Conservation (phyloP, 2,113 vertebrate genomes). For the Sula dactylatra region DNA sequence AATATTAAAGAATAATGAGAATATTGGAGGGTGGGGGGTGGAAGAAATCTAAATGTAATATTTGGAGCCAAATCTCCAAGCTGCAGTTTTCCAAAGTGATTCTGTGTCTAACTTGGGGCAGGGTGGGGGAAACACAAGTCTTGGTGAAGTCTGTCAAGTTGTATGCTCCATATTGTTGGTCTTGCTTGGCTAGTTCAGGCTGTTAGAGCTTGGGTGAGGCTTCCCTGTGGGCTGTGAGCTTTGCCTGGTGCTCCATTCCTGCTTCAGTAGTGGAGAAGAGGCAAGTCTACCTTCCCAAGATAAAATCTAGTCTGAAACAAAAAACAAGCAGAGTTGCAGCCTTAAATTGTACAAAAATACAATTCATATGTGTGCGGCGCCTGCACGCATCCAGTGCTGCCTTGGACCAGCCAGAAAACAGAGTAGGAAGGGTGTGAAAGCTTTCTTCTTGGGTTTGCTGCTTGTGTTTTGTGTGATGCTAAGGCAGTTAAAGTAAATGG, state of each 20-base stretch:
- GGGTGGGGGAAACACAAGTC: too few relatives aligned
- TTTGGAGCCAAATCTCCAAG: neutral
- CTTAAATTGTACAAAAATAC: neutral
- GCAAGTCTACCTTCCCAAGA: neutral
- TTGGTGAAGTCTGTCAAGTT: neutral
- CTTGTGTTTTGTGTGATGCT: neutral
- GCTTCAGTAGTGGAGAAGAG: neutral
- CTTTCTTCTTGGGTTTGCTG: neutral
- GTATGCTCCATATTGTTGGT: fast-evolving
- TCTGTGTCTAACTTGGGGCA: neutral
- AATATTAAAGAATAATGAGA: slow-evolving; percentile 52
- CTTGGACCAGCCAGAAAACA: neutral
- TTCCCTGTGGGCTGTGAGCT: fast-evolving
- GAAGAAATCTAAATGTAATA: neutral
- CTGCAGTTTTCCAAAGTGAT: neutral
- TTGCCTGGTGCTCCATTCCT: neutral
- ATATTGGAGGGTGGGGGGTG: neutral
- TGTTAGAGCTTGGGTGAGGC: neutral
- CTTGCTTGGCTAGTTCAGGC: fast-evolving
- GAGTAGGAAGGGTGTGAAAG: neutral
- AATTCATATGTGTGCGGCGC: fast-evolving
- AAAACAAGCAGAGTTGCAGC: neutral
- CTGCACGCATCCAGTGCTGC: neutral
- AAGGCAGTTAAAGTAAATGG: neutral
- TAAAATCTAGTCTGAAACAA: neutral